Evolutionary conservation across 1,140 invertebrate species (phyloP).

Genomic region (Bombus polaris): DNA sequence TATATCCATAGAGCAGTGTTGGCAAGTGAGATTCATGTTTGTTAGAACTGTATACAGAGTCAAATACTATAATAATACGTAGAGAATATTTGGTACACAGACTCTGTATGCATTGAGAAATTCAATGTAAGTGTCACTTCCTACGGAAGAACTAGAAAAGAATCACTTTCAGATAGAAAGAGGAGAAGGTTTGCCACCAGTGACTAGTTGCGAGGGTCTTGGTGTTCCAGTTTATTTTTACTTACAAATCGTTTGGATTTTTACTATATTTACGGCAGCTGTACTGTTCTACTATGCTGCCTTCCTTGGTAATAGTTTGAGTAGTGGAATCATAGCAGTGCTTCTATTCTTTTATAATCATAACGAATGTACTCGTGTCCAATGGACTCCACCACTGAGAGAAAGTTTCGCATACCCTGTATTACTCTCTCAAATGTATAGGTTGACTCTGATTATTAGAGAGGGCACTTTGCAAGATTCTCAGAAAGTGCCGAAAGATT

Average conservation of each 20-base stretch:
- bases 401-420: slow-evolving; percentile 92
- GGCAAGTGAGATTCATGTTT: slow-evolving; percentile 73
- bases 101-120: slow-evolving; percentile 10
- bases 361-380: slow-evolving; percentile 89
- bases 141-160: slow-evolving; percentile 29
- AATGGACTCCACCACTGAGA: slow-evolving; percentile 92
- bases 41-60: slow-evolving; percentile 4
- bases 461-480: slow-evolving; percentile 23
- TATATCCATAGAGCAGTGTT: slow-evolving; percentile 74
- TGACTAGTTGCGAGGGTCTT: slow-evolving; percentile 91
- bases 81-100: neutral
- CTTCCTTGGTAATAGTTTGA: slow-evolving; percentile 86
- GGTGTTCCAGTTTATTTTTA: slow-evolving; percentile 91
- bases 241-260: slow-evolving; percentile 86
- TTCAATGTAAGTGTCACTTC: neutral
- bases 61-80: neutral
- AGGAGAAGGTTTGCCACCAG: slow-evolving; percentile 84
- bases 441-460: slow-evolving; percentile 75
- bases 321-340: slow-evolving; percentile 88
- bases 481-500: neutral
- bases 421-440: slow-evolving; percentile 83
- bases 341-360: slow-evolving; percentile 91
- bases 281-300: slow-evolving; percentile 86
- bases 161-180: slow-evolving; percentile 83
- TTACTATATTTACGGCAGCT: slow-evolving; percentile 85